A percentile compares a stretch with the other conserved stretches of the same genome.
Evolutionary conservation across 2,113 vertebrate species (phyloP).

Genomic region (Dicerorhinus sumatrensis): DNA sequence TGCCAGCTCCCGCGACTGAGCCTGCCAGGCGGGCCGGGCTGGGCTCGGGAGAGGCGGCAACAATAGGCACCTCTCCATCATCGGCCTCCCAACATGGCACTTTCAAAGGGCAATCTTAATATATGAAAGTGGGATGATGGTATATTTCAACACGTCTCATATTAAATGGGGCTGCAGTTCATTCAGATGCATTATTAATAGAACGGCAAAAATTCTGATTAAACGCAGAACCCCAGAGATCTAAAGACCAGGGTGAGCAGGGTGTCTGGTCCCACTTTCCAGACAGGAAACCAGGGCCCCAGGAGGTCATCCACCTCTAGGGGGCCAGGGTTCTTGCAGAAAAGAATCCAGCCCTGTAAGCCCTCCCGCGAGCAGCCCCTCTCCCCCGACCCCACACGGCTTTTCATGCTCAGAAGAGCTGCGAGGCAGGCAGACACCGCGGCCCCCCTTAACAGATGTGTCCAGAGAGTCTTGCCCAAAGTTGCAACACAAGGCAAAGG

Average conservation of each 20-base stretch:
- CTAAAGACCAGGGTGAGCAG: not conserved
- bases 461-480: not conserved
- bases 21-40: constrained; percentile 79
- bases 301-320: not conserved
- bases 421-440: not conserved
- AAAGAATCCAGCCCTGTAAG: not conserved
- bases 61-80: constrained; percentile 77
- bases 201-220: not conserved
- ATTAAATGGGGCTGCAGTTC: not conserved
- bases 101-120: constrained; percentile 55
- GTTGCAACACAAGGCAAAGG: not conserved
- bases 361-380: not conserved
- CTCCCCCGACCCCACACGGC: not conserved
- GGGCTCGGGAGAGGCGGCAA: constrained; percentile 71
- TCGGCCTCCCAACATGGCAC: constrained; percentile 63
- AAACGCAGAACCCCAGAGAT: not conserved
- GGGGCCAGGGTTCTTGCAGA: not conserved
- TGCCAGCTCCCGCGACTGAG: constrained; percentile 76
- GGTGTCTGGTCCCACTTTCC: constrained; percentile 31
- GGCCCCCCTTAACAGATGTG: not conserved
- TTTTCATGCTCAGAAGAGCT: not conserved
- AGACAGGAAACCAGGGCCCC: not conserved
- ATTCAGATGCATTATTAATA: not conserved
- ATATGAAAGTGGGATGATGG: not conserved
- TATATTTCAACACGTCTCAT: not conserved